Percentiles rank a stretch among this genome's conserved stretches.
phyloP scores from a whole-genome alignment of 2,888 invertebrate species.

The Mystacides longicornis region DNA sequence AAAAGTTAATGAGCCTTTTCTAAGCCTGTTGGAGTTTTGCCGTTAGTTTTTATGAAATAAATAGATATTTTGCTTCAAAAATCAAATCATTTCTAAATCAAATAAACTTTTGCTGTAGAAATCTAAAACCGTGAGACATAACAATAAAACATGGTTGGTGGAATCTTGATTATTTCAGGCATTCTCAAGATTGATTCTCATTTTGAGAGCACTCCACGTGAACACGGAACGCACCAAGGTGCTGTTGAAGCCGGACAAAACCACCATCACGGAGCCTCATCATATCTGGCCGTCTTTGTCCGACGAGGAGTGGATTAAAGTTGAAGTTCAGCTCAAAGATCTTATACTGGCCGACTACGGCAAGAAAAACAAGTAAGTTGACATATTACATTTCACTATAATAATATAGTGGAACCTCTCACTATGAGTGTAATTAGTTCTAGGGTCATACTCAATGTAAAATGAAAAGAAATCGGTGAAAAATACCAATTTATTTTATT shows the following conservation, averaged over 20 bases:
- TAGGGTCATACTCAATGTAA: no score
- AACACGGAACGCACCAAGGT: constrained; percentile 99
- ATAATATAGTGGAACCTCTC: no score
- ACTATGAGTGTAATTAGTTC: no score
- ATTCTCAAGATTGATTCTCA: constrained; percentile 94
- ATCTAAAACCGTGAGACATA: not conserved
- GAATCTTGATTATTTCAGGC: constrained; percentile 49
- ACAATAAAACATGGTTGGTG: no score
- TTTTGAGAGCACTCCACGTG: constrained; percentile 93
- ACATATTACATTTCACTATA: no score
- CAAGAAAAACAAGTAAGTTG: constrained; percentile 91
- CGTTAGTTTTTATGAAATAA: no score
- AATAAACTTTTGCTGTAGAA: not conserved
- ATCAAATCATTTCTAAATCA: not conserved
- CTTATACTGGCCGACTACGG: constrained; percentile 98
- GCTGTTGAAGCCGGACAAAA: constrained; percentile 96
- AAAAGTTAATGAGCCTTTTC: no score
- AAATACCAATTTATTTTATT: no score
- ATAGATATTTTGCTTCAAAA: no score
- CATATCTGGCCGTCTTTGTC: constrained; percentile 98
- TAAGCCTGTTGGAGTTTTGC: no score
- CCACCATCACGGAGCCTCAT: constrained; percentile 97
- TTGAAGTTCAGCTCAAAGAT: constrained; percentile 97
- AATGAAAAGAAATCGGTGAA: no score
- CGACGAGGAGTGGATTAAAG: constrained; percentile 99